Conservation (phyloP, 2,888 invertebrate genomes). For the Latrodectus elegans region DNA sequence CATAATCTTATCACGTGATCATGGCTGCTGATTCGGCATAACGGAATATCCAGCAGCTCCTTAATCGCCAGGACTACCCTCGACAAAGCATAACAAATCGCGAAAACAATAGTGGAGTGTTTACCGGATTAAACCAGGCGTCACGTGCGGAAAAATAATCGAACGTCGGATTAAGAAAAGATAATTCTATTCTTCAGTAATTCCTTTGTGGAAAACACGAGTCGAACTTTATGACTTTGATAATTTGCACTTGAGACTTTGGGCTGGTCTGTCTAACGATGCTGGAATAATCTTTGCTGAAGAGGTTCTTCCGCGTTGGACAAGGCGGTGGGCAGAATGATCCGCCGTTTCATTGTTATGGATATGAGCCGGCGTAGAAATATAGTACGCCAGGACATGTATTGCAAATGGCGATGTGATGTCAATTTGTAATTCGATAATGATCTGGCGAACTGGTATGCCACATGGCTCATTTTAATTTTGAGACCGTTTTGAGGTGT, state of each 20-base stretch:
- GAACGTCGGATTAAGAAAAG: neutral
- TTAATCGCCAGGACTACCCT: no score
- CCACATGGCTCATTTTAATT: no score
- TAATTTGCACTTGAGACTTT: constrained; percentile 42
- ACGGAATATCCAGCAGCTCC: no score
- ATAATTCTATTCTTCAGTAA: constrained; percentile 7
- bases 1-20: no score
- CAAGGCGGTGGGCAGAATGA: constrained; percentile 19
- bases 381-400: neutral
- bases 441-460: no score
- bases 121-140: constrained; percentile 12
- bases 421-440: no score
- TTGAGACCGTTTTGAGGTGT: no score
- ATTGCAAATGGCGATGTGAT: neutral
- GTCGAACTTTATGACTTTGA: constrained; percentile 8
- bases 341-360: constrained; percentile 42
- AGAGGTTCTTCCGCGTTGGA: constrained; percentile 3
- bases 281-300: constrained; percentile 15
- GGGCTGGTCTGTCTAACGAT: neutral
- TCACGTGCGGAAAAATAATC: constrained; percentile 17
- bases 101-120: constrained; percentile 17
- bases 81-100: constrained; percentile 1
- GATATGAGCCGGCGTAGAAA: constrained; percentile 5
- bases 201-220: constrained; percentile 41
- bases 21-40: no score